phyloP scores from a whole-genome alignment of 2,888 invertebrate species.

The Aporophyla nigra region DNA sequence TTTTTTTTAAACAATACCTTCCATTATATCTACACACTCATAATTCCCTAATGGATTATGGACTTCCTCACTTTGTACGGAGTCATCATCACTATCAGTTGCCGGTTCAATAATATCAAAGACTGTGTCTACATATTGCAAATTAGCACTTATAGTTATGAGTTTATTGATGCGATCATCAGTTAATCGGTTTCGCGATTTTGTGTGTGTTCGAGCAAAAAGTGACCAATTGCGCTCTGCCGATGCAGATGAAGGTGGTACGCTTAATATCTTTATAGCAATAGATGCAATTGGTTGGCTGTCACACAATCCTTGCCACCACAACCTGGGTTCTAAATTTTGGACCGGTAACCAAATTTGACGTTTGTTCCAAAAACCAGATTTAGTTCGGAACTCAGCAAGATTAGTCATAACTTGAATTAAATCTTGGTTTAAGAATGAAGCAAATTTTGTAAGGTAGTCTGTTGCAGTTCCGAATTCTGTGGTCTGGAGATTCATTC shows the following conservation, averaged over 20 bases:
- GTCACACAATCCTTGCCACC: constrained; percentile 23
- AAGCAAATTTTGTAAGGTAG: constrained; percentile 17
- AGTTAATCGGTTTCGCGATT: constrained; percentile 35
- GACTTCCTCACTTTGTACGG: not conserved
- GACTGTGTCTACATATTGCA: constrained; percentile 3
- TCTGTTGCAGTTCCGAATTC: constrained; percentile 17
- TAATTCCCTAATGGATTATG: too few relatives aligned
- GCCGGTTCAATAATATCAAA: constrained; percentile 5
- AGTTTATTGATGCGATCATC: constrained; percentile 25
- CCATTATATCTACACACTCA: too few relatives aligned
- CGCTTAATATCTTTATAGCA: constrained; percentile 40
- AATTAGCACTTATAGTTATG: constrained; percentile 14
- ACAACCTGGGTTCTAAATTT: constrained; percentile 18
- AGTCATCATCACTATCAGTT: constrained; percentile 9
- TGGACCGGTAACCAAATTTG: constrained; percentile 17
- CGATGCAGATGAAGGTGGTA: constrained; percentile 43
- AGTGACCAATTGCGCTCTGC: constrained; percentile 39
- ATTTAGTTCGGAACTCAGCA: constrained; percentile 19
- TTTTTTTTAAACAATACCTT: too few relatives aligned
- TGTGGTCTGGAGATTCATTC: constrained; percentile 10
- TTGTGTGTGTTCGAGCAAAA: constrained; percentile 39
- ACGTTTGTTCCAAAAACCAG: constrained; percentile 18
- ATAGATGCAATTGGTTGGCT: constrained; percentile 23
- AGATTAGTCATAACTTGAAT: constrained; percentile 19
- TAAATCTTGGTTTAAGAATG: constrained; percentile 14